Conservation (phyloP, 2,113 vertebrate genomes). For the Mola mola region DNA sequence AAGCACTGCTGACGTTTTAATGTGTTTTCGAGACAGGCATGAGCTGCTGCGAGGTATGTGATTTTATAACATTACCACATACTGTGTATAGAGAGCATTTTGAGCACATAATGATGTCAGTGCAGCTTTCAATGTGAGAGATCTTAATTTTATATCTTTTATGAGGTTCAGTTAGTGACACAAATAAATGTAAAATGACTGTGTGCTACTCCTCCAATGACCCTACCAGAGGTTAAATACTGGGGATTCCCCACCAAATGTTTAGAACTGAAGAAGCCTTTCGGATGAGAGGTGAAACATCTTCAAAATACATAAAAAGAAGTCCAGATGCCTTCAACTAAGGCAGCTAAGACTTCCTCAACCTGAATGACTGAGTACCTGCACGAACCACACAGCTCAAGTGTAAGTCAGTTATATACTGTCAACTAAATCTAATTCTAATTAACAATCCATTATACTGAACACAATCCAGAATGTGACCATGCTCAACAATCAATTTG, state of each 20-base stretch:
- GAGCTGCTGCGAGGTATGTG: slow-evolving; percentile 1
- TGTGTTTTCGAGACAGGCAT: not conserved
- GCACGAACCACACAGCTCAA: not conserved
- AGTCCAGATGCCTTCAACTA: not conserved
- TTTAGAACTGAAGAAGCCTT: too few species aligned
- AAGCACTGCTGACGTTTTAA: slow-evolving; percentile 12
- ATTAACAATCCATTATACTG: slow-evolving; percentile 14
- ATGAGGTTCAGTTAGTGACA: not conserved
- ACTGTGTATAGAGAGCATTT: not conserved
- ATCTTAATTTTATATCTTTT: slow-evolving; percentile 3
- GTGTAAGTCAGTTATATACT: not conserved
- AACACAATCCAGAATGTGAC: slow-evolving; percentile 9
- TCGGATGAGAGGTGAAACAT: too few species aligned
- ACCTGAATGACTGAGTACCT: too few species aligned
- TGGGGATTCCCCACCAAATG: too few species aligned
- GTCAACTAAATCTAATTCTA: slow-evolving; percentile 12
- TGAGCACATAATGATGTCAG: not conserved
- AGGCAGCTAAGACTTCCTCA: not conserved
- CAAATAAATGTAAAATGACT: slow-evolving; percentile 4
- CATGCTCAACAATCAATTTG: slow-evolving; percentile 16
- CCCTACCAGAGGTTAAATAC: too few species aligned
- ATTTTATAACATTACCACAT: not conserved
- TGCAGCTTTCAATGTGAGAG: not conserved
- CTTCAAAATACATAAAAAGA: too few species aligned
- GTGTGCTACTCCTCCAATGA: too few species aligned